Base-by-base conservation (phyloP, 2,113 vertebrate genomes). In the Strigops habroptila region DNA sequence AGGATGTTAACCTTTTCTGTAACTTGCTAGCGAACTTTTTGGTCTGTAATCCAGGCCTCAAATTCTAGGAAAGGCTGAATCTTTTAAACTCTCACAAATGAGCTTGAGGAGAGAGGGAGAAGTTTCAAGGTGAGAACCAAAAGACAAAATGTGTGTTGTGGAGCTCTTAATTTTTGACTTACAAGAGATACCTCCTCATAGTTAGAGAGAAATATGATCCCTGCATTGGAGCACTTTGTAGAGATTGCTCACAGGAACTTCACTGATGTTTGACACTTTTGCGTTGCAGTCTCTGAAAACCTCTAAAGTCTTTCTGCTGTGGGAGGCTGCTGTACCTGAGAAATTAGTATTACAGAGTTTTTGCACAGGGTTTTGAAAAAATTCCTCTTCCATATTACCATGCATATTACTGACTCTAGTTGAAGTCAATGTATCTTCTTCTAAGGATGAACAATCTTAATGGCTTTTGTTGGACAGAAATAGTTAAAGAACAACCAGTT, bases 161-260 rank as follows among this genome's bases (percentile, higher is more conserved):
- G 25, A 65, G 13, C 82, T 76, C 31, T 79, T 88, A 59, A 12
- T 71, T 31, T 62, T 44, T 46, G 62, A 48, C 4, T 74, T 44
- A 2, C 0, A 5, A 37, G 63, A 73, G 30, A 16, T 23, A 39
- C 18, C 17, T 60, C 46, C 31, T 71, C 0, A 1, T 12, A 7
- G 0, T 64, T 37, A 55, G 35, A 53, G 53, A 46, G 37, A 41
- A 63, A 52, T 16, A 19, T 0, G 5, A 25, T 86, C 43, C n/a
- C n/a, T 73, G 28, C 48, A 2, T 8, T 64, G 60, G n/a, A 79
- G 21, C 46, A 9, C 33, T 44, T 33, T 10, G 18, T n/a, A 7
- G 71, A 17, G 48, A 31, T 76, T 4, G 13, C 52, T 80, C 13
- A 17, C 12, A 9, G 53, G 43, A 65, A 3, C 57, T 71, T 24